Evolutionary conservation across 2,797 vertebrate genomes (phyloP), one percentile per base, ranked within the genome.

Genomic region (Arctocebus calabarensis): DNA sequence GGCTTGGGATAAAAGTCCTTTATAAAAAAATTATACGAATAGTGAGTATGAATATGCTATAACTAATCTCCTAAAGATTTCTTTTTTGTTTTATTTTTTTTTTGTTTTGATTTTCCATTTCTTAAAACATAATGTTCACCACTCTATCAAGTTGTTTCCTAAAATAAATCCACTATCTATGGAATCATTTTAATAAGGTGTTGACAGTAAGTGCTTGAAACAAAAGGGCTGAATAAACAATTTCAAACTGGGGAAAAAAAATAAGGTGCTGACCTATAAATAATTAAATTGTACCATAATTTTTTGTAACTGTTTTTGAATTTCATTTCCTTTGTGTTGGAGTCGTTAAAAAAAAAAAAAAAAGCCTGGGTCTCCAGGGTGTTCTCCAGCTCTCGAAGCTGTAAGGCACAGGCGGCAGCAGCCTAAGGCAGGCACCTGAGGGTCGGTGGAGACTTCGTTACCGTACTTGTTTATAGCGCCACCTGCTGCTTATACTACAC

Each of bases 401-500:
- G 20, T 27, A n/a, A 61, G 52, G 55, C 13, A 2, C 17, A 34
- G 22, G 52, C 29, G 3, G 57, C 45, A 4, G 52, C 29, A 4
- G n/a, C 61, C 16, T 17, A 19, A 43, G 61, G 73, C 57, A 12
- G 2, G 37, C 22, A 22, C n/a, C 43, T 2, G 12, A 43, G 4
- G 32, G 7, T n/a, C 8, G 4, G 61, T 8, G 29, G 45, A 43
- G 23, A 6, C 8, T 45, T 34, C 0, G 23, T n/a, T 27, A 11
- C 57, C 13, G 52, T 11, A 2, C 74, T 95, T 94, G 94, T 45
- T 66, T 52, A 79, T 45, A 68, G 94, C 8, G 77, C 97, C 97
- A 88, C 68, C 97, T 96, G 79, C 81, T 94, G 97, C 81, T 94
- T 1, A 8, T 7, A 32, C n/a, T 11, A 29, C 43, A 40, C 62